Percentiles rank a stretch among this genome's conserved stretches.
Conservation (phyloP, 2,797 vertebrate genomes). For the Todus mexicanus region DNA sequence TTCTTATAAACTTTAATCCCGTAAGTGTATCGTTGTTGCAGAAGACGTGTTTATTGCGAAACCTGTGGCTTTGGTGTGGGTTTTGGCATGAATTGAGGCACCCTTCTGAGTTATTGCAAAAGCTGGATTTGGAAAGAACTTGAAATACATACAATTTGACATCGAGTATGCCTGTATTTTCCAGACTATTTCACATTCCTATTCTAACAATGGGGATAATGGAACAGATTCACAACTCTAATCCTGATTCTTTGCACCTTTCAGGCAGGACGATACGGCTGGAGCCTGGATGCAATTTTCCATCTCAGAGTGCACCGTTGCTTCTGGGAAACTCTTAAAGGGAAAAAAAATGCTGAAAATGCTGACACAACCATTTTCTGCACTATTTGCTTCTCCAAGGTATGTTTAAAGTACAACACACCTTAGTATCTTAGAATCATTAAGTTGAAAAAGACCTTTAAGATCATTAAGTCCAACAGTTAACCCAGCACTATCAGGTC, state of each 20-base stretch:
- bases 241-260: not conserved
- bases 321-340: not conserved
- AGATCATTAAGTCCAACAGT: not conserved
- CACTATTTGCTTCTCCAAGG: not conserved
- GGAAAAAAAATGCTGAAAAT: not conserved
- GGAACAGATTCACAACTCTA: not conserved
- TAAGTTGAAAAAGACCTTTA: not conserved
- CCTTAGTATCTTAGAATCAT: not conserved
- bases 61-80: not conserved
- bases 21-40: not conserved
- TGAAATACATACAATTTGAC: not conserved
- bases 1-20: slow-evolving; percentile 23
- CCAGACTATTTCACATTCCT: not conserved
- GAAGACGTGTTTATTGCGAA: slow-evolving; percentile 34
- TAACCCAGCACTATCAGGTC: not conserved
- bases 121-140: slow-evolving; percentile 32
- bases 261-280: not conserved
- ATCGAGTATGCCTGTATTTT: slow-evolving; percentile 19
- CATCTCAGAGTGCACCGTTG: not conserved
- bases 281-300: not conserved
- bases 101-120: not conserved
- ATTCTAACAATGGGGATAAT: not conserved
- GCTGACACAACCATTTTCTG: not conserved
- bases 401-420: not conserved
- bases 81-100: not conserved